Evolutionary conservation across 1,140 invertebrate species (phyloP), one percentile per base, ranked within the genome.

Genomic region (Penaeus chinensis): DNA sequence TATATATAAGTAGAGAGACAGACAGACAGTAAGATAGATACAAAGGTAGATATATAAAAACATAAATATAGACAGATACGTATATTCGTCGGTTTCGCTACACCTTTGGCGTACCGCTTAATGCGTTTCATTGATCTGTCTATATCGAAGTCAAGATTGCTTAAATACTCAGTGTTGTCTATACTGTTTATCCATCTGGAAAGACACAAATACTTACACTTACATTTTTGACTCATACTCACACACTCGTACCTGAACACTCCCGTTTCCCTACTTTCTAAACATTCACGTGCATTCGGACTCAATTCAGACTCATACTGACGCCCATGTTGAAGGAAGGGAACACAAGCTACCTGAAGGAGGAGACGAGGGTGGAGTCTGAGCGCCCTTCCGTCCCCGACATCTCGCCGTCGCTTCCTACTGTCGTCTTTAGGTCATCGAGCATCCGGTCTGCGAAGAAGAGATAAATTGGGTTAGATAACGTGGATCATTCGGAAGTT

Each of bases 371-470:
- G 66, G 54, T 82, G 42, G n/a, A 54, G 60, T 87, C 85, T 1
- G 65, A 19, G 5, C 80, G 65, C 27, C 24, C 69, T 27, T 87
- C 85, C 10, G 62, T 47, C 3, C 69, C 10, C n/a, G n/a, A 37
- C 66, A 82, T 82, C 69, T 87, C 85, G 11, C n/a, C 66, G 27
- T 87, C 85, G 79, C 80, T 82, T 66, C 85, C 85, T 5, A 87
- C 85, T 1, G 85, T 87, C 37, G 85, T 87, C 54, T 87, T 87
- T 13, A 87, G 69, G 60, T 87, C 85, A 32, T 87, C 85, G 66
- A 87, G 47, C 85, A 87, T 87, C 2, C 85, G 85, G 47, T 87
- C 85, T 87, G 85, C 24, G 18, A 66, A 5, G 61, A 54, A n/a
- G 32, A 8, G 54, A 54, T 54, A 47, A 42, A 16, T 27, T 65